A percentile compares a stretch with the other conserved stretches of the same genome.
These are phyloP conservation scores for Columba livia DNA, from an alignment of 2,113 vertebrate genomes.

Conservation along the genomic window DNA sequence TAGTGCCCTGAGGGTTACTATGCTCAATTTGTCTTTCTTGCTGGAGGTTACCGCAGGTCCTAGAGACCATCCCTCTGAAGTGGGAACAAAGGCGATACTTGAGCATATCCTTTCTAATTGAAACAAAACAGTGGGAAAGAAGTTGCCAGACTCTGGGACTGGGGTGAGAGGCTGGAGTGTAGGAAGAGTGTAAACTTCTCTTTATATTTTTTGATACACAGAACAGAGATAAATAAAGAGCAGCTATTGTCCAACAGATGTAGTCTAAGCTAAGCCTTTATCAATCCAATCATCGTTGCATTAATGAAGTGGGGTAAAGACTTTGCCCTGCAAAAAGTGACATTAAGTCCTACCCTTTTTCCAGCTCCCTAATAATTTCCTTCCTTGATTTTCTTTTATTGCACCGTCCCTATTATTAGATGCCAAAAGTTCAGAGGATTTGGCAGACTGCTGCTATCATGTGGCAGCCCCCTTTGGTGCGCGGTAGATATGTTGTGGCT, in stretches of 20 bases:
- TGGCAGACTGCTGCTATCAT: slow-evolving; percentile 59
- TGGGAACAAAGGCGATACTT: slow-evolving; percentile 42
- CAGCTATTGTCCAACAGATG: slow-evolving; percentile 38
- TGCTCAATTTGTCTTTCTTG: slow-evolving; percentile 9
- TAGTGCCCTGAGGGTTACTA: not conserved
- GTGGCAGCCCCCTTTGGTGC: slow-evolving; percentile 35
- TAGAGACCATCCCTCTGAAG: slow-evolving; percentile 22
- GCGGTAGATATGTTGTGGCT: slow-evolving; percentile 32
- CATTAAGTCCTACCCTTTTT: slow-evolving; percentile 32
- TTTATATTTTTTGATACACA: slow-evolving; percentile 5
- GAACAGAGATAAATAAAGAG: slow-evolving; percentile 28
- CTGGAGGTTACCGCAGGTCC: slow-evolving; percentile 15
- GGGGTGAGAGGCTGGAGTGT: slow-evolving; percentile 34
- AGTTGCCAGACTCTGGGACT: slow-evolving; percentile 16
- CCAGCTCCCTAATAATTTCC: slow-evolving; percentile 47
- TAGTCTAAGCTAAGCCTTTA: slow-evolving; percentile 12
- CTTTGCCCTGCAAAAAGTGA: slow-evolving; percentile 13
- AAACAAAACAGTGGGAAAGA: slow-evolving; percentile 49
- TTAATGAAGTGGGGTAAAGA: slow-evolving; percentile 30
- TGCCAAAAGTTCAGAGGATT: slow-evolving; percentile 55
- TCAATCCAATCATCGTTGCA: not conserved
- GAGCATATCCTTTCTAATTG: slow-evolving; percentile 26
- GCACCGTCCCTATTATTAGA: not conserved
- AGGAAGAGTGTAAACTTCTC: slow-evolving; percentile 36
- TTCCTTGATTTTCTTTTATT: slow-evolving; percentile 47